These are phyloP conservation scores for Progne subis DNA, from an alignment of 2,113 vertebrate species.

Conservation along the genomic window DNA sequence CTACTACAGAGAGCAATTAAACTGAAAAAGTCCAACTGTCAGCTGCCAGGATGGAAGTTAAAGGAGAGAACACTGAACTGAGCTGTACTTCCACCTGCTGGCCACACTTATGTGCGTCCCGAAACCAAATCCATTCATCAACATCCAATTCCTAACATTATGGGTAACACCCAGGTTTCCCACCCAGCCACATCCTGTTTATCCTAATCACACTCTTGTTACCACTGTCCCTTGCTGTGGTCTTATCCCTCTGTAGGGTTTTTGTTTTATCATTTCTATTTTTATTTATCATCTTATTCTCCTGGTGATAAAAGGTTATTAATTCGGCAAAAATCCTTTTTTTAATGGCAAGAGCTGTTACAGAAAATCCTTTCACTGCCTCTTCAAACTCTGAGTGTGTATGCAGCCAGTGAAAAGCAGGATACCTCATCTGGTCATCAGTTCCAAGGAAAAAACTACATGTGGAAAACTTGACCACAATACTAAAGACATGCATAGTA, in stretches of 20 bases:
- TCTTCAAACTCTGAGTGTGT: not conserved
- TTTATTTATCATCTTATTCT: not conserved
- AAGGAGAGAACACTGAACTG: not conserved
- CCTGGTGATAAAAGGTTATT: not conserved
- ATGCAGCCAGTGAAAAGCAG: not conserved
- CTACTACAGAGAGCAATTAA: not conserved
- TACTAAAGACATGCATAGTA: fast-evolving
- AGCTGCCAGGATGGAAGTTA: not conserved
- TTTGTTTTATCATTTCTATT: not conserved
- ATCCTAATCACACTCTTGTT: not conserved
- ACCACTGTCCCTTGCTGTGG: not conserved
- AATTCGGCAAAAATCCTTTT: not conserved
- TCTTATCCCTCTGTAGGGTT: not conserved
- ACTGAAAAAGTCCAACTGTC: not conserved
- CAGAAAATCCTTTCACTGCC: not conserved
- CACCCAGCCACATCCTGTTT: not conserved
- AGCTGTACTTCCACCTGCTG: slow-evolving; percentile 56
- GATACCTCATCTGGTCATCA: not conserved
- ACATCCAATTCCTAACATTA: not conserved
- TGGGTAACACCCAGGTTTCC: not conserved
- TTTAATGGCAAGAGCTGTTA: not conserved
- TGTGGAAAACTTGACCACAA: not conserved
- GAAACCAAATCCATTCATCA: not conserved
- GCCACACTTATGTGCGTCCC: not conserved
- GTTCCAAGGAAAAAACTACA: not conserved